These are phyloP conservation scores for cat (Felis catus) DNA, from an alignment of 2,113 vertebrate genomes.

Conservation along the genomic window DNA sequence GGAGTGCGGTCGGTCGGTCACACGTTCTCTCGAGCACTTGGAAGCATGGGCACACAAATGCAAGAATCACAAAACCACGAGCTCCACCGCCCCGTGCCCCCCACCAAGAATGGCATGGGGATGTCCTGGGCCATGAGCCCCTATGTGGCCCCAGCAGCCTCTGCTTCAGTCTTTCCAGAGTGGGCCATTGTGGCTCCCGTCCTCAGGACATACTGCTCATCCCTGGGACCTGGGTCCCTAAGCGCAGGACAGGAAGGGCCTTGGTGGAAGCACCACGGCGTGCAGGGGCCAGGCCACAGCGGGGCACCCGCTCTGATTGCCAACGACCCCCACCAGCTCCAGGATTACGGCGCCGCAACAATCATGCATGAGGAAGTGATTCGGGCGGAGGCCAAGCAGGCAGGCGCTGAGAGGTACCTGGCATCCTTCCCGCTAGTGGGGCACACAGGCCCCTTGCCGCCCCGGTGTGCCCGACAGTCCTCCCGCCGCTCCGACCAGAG, in stretches of 20 bases:
- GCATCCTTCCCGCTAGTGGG: conserved; percentile 66
- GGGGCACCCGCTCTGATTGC: background rate
- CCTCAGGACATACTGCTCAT: background rate
- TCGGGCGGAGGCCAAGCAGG: conserved; percentile 60
- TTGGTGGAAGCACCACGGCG: background rate
- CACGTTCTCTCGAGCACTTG: background rate
- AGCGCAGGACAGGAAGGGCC: background rate
- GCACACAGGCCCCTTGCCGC: conserved; percentile 64
- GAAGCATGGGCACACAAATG: background rate
- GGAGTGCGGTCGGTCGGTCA: background rate
- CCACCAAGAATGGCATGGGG: background rate
- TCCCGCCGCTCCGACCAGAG: conserved; percentile 72
- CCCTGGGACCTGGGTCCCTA: background rate
- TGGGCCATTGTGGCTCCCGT: accelerated
- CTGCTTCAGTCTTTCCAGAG: background rate
- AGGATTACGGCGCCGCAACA: background rate
- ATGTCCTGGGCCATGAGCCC: background rate
- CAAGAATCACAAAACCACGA: background rate
- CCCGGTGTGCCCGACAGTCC: conserved; percentile 66
- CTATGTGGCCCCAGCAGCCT: background rate
- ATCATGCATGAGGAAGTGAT: conserved; percentile 59
- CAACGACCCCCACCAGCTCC: background rate
- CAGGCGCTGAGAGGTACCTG: conserved; percentile 67
- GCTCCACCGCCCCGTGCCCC: background rate
- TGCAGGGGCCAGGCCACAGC: background rate